These are phyloP conservation scores for Tethea ocularis DNA, from an alignment of 2,888 invertebrate genomes.

Conservation along the genomic window DNA sequence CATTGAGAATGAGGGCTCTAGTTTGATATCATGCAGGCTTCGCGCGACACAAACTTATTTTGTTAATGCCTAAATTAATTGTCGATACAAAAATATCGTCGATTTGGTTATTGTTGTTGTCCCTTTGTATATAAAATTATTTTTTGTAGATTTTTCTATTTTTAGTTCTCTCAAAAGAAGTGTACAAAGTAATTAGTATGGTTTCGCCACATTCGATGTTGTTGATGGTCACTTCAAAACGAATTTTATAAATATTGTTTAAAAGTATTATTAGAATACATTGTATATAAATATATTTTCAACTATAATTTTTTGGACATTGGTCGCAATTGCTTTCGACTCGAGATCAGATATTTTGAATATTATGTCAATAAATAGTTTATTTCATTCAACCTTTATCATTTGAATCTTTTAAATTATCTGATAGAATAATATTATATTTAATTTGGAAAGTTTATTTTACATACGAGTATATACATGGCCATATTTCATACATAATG, in stretches of 20 bases:
- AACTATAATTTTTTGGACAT: slow-evolving; percentile 62
- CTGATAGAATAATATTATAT: slow-evolving; percentile 4
- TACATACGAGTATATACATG: slow-evolving; percentile 28
- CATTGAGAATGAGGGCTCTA: slow-evolving; percentile 38
- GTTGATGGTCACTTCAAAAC: slow-evolving; percentile 55
- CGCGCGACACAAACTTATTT: slow-evolving; percentile 46
- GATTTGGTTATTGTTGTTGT: slow-evolving; percentile 76
- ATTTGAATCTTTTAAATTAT: background rate
- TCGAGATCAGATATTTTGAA: slow-evolving; percentile 20
- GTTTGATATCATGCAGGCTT: slow-evolving; percentile 29
- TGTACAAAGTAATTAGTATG: slow-evolving; percentile 78
- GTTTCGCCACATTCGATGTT: slow-evolving; percentile 58
- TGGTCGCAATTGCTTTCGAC: slow-evolving; percentile 41
- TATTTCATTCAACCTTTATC: background rate
- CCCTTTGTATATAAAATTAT: slow-evolving; percentile 65
- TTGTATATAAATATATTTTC: slow-evolving; percentile 76
- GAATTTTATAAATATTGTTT: slow-evolving; percentile 81
- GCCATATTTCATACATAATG: slow-evolving; percentile 5
- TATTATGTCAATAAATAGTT: slow-evolving; percentile 4
- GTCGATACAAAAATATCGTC: slow-evolving; percentile 27
- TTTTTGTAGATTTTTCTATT: background rate
- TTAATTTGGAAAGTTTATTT: slow-evolving; percentile 21
- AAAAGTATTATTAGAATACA: slow-evolving; percentile 82
- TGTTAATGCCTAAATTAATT: slow-evolving; percentile 51
- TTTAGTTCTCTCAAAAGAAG: slow-evolving; percentile 68